A percentile compares a stretch with the other conserved stretches of the same genome.
These are phyloP conservation scores for Choristoneura fumiferana DNA, from an alignment of 1,140 invertebrate genomes.

Conservation along the genomic window DNA sequence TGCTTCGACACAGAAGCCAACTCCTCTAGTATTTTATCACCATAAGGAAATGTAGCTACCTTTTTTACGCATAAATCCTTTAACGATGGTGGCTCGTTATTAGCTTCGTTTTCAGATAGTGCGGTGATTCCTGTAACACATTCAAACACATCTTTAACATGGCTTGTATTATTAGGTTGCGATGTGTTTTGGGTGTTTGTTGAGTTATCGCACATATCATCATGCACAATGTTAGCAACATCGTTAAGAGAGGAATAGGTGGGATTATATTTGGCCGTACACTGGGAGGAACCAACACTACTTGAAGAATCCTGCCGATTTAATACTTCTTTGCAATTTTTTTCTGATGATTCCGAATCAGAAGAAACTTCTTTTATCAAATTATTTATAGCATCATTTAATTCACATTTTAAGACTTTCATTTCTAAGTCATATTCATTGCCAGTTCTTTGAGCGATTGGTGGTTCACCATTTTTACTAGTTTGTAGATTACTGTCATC, in stretches of 20 bases:
- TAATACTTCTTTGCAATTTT: constrained; percentile 48
- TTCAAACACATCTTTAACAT: constrained; percentile 68
- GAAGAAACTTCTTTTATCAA: constrained; percentile 68
- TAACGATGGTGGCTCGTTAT: constrained; percentile 42
- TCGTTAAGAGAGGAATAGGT: constrained; percentile 72
- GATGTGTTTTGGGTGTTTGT: constrained; percentile 20
- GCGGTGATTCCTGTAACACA: constrained; percentile 37
- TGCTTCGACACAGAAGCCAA: constrained; percentile 82
- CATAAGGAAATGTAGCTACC: constrained; percentile 82
- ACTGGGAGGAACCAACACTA: constrained; percentile 74
- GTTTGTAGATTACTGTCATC: constrained; percentile 3
- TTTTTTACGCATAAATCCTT: constrained; percentile 81
- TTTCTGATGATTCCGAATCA: constrained; percentile 51
- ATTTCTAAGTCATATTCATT: constrained; percentile 61
- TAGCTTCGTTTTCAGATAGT: constrained; percentile 25
- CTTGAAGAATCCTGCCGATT: constrained; percentile 75
- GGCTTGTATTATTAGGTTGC: constrained; percentile 35
- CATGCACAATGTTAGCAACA: constrained; percentile 64
- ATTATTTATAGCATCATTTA: constrained; percentile 72
- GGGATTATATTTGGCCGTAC: constrained; percentile 77
- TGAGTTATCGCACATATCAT: constrained; percentile 40
- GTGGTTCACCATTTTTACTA: neutral
- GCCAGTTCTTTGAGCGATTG: constrained; percentile 18
- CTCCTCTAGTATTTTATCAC: constrained; percentile 82
- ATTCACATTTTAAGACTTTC: constrained; percentile 70